Evolutionary conservation across 1,140 invertebrate genomes (phyloP), one percentile per base, ranked within the genome.

Genomic region (Bombus pyrosoma): DNA sequence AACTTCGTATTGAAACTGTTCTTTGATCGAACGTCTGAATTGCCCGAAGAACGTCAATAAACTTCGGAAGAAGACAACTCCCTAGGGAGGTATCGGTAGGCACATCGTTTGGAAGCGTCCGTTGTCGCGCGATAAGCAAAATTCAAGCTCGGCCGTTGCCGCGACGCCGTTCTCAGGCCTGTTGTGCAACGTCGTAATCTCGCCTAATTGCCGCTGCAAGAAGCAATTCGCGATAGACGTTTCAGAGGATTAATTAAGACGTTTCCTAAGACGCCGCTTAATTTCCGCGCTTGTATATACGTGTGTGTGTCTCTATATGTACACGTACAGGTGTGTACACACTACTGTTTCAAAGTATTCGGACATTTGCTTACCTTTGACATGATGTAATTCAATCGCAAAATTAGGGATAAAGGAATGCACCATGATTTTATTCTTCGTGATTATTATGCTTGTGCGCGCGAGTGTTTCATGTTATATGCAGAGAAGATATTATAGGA

Each of bases 241-340:
- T 88, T 86, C 84, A 75, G 84, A 81, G 87, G 89, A 91, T 91
- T 90, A 90, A 91, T 91, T 91, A 90, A 91, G 85, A 85, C 81
- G 78, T 91, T 89, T 86, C 90, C 86, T 88, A 86, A 87, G 86
- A 85, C 76, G 72, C 66, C 73, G 53, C 82, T 88, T 84, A 81
- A 86, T 83, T 88, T 90, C 39, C 66, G 57, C 86, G 25, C 53
- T 37, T 59, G 0, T 39, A 15, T n/a, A 8, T 8, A 25, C 9
- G 34, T 4, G 34, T 5, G 22, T 25, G 32, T 34, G 15, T 34
- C 2, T 18, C 1, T 66, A 18, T 22, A 34, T 64, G 13, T 32
- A 32, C 5, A 64, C 5, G n/a, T 32, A 18, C 13, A 22, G 5
- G 32, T 18, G n/a, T 32, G 32, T 66, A 13, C n/a, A 34, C 32